Percentiles rank a stretch among this genome's conserved stretches.
These are phyloP conservation scores for Amia ocellicauda DNA, from an alignment of 2,113 vertebrate genomes.

Conservation along the genomic window DNA sequence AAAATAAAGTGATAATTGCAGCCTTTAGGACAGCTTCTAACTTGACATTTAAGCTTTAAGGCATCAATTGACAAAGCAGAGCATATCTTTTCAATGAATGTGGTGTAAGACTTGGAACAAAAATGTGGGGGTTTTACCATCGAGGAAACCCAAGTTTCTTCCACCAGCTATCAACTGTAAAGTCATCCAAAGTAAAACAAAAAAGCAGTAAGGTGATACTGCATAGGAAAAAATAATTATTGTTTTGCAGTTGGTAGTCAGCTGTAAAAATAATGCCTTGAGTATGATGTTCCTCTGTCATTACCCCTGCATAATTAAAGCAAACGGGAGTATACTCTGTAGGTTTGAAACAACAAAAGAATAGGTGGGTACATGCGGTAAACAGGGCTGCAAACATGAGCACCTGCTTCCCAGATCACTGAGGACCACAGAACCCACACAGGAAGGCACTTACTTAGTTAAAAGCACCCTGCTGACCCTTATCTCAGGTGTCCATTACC, in stretches of 20 bases:
- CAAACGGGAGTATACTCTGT: no score
- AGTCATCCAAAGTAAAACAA: not conserved
- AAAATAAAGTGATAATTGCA: no score
- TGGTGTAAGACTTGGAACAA: not conserved
- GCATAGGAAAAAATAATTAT: not conserved
- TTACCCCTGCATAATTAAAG: not conserved
- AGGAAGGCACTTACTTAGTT: not conserved
- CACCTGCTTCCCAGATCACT: not conserved
- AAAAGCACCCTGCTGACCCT: not conserved
- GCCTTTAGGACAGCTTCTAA: no score
- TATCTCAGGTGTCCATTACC: slow-evolving; percentile 1
- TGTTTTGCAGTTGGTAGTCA: not conserved
- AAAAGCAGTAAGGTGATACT: not conserved
- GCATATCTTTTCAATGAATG: not conserved
- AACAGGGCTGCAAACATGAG: not conserved
- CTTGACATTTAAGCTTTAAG: no score
- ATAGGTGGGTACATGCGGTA: not conserved
- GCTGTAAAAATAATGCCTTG: not conserved
- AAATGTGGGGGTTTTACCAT: not conserved
- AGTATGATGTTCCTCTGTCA: not conserved
- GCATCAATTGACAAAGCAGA: no score
- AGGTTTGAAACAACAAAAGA: no score
- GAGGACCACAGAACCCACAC: not conserved
- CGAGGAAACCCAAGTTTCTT: not conserved
- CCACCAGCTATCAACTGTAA: not conserved